Evolutionary conservation across 1,140 invertebrate species (phyloP), one percentile per base, ranked within the genome.

Genomic region (Streblospio benedicti): DNA sequence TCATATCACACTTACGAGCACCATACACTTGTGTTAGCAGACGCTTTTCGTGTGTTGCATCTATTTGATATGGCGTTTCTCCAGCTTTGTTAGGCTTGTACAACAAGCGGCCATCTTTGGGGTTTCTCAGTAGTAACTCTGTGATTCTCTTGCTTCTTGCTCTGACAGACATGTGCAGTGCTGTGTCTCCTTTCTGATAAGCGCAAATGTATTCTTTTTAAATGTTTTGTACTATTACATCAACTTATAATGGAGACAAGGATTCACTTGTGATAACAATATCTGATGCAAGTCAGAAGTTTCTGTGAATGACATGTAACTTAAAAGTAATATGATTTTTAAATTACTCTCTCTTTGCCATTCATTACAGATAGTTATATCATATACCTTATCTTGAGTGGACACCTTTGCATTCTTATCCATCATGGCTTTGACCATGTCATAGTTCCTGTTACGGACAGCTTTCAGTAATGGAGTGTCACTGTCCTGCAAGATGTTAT

Each of bases 31-130:
- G 91, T 45, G 91, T 89, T 28, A 98, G 79, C 66, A 98, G 94
- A 1, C 91, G 90, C 74, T 94, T 95, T 65, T 91, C 88, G 79
- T 96, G 89, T 70, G 86, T 88, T 63, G 91, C 86, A 79, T 99
- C 96, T 65, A 99, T 96, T 72, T 92, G 95, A 77, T 99, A 99
- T 0, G 96, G 93, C 0, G 95, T 99, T 76, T 99, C 94, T 28
- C 93, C 93, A 27, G 87, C 82, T 71, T 91, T 87, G 77, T 99
- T 99, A 4, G 93, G 93, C 67, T 91, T 82, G 78, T 99, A 99
- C 9, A 99, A 76, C 47, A 98, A 79, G 71, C 97, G 93, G 73
- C 91, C 94, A 73, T 98, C 88, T 76, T 95, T 93, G 12, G 94
- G 94, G 80, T 97, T 97, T 20, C 92, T 81, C 9, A 98, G 79